phyloP scores from a whole-genome alignment of 2,888 invertebrate species.

The Ceratothoa steindachneri region DNA sequence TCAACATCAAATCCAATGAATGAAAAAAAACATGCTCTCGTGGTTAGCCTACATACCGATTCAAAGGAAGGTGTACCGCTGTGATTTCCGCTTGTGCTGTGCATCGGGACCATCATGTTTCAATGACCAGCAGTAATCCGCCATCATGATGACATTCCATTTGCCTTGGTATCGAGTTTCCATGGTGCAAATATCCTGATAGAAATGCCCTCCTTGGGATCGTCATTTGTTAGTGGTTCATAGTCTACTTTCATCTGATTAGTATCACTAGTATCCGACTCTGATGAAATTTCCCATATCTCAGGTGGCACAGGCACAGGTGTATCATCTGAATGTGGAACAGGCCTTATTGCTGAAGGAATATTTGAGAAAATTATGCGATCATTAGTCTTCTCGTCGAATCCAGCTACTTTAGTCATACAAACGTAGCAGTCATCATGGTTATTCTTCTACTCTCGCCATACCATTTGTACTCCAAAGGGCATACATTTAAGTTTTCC shows the following conservation, averaged over 20 bases:
- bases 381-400: neutral
- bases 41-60: too few relatives aligned
- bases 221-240: too few relatives aligned
- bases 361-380: neutral
- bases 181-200: neutral
- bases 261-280: too few relatives aligned
- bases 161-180: neutral
- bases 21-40: too few relatives aligned
- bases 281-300: too few relatives aligned
- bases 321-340: neutral
- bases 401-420: neutral
- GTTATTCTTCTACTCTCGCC: neutral
- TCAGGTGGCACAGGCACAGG: neutral
- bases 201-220: neutral
- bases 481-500: neutral
- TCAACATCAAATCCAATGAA: too few relatives aligned
- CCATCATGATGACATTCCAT: neutral
- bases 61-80: too few relatives aligned
- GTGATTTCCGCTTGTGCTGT: neutral
- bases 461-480: neutral
- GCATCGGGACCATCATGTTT: neutral
- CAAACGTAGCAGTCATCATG: neutral
- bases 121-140: neutral
- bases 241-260: neutral
- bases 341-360: neutral